These are phyloP conservation scores for Toxonevra muliebris DNA, from an alignment of 2,888 invertebrate genomes.

Conservation along the genomic window DNA sequence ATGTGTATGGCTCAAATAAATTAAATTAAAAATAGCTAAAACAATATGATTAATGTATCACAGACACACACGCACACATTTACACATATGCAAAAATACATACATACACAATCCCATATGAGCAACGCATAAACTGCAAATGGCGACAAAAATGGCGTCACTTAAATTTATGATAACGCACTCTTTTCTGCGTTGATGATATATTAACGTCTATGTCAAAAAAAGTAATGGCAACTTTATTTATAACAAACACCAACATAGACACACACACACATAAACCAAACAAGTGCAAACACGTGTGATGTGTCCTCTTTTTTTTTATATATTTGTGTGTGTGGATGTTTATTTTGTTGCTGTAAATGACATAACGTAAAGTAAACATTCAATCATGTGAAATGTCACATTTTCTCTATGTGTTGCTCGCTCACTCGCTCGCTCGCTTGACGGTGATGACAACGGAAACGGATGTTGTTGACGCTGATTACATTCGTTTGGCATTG, in stretches of 20 bases:
- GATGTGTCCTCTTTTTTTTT: background rate
- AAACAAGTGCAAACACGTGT: background rate
- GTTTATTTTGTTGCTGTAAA: background rate
- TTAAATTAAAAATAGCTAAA: too few relatives aligned
- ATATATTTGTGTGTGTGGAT: background rate
- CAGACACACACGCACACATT: too few relatives aligned
- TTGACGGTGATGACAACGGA: too few relatives aligned
- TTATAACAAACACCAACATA: too few relatives aligned
- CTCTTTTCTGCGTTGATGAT: background rate
- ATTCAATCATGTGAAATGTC: conserved; percentile 4
- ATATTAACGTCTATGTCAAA: conserved; percentile 1
- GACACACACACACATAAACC: too few relatives aligned
- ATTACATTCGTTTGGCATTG: conserved; percentile 15
- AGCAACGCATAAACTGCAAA: background rate
- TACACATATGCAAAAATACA: too few relatives aligned
- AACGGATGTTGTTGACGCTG: conserved; percentile 29
- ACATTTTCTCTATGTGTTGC: background rate
- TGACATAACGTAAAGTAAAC: conserved; percentile 3
- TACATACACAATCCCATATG: background rate
- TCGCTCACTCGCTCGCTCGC: background rate
- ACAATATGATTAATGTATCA: too few relatives aligned
- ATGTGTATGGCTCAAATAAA: too few relatives aligned
- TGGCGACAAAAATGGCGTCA: conserved; percentile 2
- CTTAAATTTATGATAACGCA: background rate
- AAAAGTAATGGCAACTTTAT: background rate